Evolutionary conservation across 2,113 vertebrate species (phyloP).

Genomic region (Caranx ignobilis): DNA sequence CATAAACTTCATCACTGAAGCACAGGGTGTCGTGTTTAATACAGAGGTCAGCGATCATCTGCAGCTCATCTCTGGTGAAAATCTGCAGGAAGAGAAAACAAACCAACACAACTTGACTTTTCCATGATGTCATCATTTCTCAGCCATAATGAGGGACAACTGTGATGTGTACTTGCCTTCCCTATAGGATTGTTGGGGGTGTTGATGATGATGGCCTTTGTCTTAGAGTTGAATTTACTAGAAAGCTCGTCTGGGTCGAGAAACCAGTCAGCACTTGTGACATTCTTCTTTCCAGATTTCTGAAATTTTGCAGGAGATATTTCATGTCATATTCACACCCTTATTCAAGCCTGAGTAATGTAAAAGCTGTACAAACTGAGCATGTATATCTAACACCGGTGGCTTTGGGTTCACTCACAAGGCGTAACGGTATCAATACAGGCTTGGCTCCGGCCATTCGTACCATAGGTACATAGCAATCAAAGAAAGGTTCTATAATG

Average conservation of each 20-base stretch:
- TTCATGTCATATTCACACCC: not conserved
- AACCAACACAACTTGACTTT: not conserved
- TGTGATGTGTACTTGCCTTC: slow-evolving; percentile 84
- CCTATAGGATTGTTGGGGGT: slow-evolving; percentile 95
- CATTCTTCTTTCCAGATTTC: slow-evolving; percentile 80
- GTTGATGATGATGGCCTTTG: slow-evolving; percentile 96
- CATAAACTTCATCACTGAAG: slow-evolving; percentile 98
- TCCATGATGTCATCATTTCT: not conserved
- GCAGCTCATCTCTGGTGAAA: slow-evolving; percentile 91
- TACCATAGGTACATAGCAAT: slow-evolving; percentile 96
- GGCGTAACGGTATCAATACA: slow-evolving; percentile 89
- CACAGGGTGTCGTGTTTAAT: slow-evolving; percentile 92
- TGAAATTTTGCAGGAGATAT: slow-evolving; percentile 33
- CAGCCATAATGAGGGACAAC: not conserved
- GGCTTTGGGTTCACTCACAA: slow-evolving; percentile 84
- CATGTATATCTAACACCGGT: not conserved
- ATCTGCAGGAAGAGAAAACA: slow-evolving; percentile 82
- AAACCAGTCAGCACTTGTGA: slow-evolving; percentile 90
- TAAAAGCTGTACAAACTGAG: not conserved
- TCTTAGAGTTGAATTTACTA: slow-evolving; percentile 94
- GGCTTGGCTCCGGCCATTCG: slow-evolving; percentile 94
- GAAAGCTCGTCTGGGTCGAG: slow-evolving; percentile 91
- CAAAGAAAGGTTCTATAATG: slow-evolving; percentile 96
- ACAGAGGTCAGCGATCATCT: slow-evolving; percentile 93
- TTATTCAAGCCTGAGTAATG: not conserved